Conservation (phyloP, 35 echinoderm and acorn worm genomes). For the Holothuria glaberrima region DNA sequence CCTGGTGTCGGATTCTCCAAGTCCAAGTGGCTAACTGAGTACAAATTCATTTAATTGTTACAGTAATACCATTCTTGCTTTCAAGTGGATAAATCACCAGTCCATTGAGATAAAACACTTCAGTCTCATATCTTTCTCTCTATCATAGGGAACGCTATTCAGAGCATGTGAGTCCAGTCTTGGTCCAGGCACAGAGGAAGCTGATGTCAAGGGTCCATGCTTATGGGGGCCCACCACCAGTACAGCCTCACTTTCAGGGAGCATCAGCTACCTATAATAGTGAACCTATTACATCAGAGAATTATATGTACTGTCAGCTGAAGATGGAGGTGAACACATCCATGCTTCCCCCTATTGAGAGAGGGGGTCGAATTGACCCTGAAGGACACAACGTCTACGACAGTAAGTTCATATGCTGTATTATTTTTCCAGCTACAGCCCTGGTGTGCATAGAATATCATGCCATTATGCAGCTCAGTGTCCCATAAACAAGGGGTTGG, state of each 20-base stretch:
- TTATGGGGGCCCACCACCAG: conserved; percentile 79
- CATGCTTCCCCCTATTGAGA: conserved; percentile 74
- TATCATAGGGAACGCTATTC: conserved; percentile 85
- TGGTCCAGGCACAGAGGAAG: conserved; percentile 92
- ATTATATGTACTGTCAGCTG: conserved; percentile 87
- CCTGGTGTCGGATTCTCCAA: no score
- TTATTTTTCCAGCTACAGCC: not conserved
- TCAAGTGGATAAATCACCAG: no score
- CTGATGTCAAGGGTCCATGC: conserved; percentile 82
- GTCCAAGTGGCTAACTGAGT: no score
- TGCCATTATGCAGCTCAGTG: no score
- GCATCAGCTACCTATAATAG: conserved; percentile 50
- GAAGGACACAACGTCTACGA: conserved; percentile 98
- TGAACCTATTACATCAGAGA: conserved; percentile 77
- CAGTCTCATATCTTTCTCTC: not conserved
- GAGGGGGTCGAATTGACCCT: conserved; percentile 93
- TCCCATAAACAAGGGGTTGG: no score
- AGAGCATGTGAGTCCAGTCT: conserved; percentile 80
- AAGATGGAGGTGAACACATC: conserved; percentile 57
- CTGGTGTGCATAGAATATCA: no score
- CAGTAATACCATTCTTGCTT: no score
- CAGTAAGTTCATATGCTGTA: conserved; percentile 42
- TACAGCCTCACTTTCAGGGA: conserved; percentile 80
- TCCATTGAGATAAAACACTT: no score
- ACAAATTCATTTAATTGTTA: no score